These are phyloP conservation scores for Poecilia picta DNA, from an alignment of 2,797 vertebrate species.

Conservation along the genomic window DNA sequence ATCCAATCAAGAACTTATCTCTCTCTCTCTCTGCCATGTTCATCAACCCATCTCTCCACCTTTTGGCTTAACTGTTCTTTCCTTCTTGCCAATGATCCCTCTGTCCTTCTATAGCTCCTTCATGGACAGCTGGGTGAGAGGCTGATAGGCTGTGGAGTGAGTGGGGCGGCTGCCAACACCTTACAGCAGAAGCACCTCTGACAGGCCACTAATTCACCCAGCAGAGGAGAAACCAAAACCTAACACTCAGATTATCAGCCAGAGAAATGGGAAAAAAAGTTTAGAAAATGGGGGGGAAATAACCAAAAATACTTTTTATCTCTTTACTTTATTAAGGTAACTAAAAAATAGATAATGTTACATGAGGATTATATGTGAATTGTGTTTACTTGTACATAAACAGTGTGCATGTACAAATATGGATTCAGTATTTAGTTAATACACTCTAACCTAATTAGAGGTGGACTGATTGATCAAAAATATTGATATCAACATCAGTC, in stretches of 20 bases:
- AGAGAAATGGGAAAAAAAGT: constrained; percentile 58
- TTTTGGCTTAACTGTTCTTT: constrained; percentile 45
- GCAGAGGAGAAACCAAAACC: constrained; percentile 75
- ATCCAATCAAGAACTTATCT: constrained; percentile 48
- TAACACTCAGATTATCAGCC: constrained; percentile 74
- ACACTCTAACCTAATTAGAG: neutral
- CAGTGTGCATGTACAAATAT: neutral
- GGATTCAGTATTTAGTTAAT: neutral
- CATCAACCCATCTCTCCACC: constrained; percentile 49
- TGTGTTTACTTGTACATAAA: neutral
- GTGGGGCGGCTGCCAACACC: constrained; percentile 78
- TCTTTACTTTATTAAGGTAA: neutral
- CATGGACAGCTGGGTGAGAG: constrained; percentile 77
- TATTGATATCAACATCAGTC: too few species aligned
- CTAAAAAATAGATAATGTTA: constrained; percentile 7
- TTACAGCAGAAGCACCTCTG: constrained; percentile 80
- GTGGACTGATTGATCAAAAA: too few species aligned
- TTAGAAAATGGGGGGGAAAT: constrained; percentile 47
- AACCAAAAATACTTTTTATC: constrained; percentile 32
- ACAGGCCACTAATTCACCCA: constrained; percentile 85
- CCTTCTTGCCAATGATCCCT: constrained; percentile 52
- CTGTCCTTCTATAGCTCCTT: constrained; percentile 72
- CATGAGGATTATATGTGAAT: neutral
- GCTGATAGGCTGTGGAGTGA: constrained; percentile 79
- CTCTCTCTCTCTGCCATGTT: constrained; percentile 42